These are phyloP conservation scores for Pseudopleuronectes americanus DNA, from an alignment of 2,797 vertebrate species.

Conservation along the genomic window DNA sequence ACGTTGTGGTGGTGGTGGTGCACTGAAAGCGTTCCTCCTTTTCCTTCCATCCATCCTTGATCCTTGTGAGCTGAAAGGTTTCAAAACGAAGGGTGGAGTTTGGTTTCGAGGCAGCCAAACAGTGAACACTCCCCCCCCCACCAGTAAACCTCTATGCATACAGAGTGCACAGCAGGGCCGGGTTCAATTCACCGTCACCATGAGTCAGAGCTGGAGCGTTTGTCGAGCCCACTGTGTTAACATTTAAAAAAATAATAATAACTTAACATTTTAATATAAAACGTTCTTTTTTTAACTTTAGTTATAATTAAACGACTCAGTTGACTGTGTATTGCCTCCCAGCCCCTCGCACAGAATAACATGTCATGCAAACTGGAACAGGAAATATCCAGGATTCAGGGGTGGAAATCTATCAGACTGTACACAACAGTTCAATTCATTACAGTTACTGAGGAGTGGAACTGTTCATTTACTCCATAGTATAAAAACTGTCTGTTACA, in stretches of 20 bases:
- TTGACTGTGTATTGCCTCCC: constrained; percentile 55
- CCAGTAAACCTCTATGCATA: constrained; percentile 65
- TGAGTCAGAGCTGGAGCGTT: constrained; percentile 18
- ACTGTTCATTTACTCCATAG: background rate
- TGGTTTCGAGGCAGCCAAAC: constrained; percentile 92
- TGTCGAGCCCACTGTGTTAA: background rate
- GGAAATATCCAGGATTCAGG: constrained; percentile 17
- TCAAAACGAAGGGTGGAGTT: constrained; percentile 99
- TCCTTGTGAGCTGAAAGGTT: constrained; percentile 98
- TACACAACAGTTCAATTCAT: constrained; percentile 21
- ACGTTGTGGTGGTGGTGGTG: constrained; percentile 79
- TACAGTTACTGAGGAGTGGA: background rate
- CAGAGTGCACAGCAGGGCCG: constrained; percentile 57
- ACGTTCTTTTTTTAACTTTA: background rate
- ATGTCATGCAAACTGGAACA: constrained; percentile 72
- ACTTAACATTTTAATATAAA: background rate
- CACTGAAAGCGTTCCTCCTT: constrained; percentile 86
- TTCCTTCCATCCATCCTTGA: constrained; percentile 91
- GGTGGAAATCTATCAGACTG: constrained; percentile 19
- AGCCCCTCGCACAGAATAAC: constrained; percentile 58
- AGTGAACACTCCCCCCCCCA: constrained; percentile 68
- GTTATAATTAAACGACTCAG: constrained; percentile 6
- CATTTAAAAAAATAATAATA: background rate
- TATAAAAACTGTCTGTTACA: no score
- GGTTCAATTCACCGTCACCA: constrained; percentile 64